Base-by-base conservation (phyloP, 2,888 invertebrate genomes). In the Drosophila prolongata region DNA sequence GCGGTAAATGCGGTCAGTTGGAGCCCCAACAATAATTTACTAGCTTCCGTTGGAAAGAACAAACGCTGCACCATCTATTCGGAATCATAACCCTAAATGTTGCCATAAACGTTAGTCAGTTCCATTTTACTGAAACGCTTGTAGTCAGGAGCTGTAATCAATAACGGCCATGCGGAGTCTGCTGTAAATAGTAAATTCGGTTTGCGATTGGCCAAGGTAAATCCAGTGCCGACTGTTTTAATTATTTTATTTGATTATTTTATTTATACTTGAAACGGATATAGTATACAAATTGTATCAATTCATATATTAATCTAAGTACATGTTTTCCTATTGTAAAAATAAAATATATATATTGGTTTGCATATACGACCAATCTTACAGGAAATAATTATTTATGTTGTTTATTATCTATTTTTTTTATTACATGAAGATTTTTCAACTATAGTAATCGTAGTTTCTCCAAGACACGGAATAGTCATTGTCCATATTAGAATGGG, bases 1-100 rank as follows among this genome's bases (percentile, higher is more conserved):
- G 95, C 97, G 44, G 97, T 98, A 68, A 96, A 96, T 69, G 97
- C 97, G 43, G 97, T 97, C 43, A 95, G 96, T 47, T 98, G 98
- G 97, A 96, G 97, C 91, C 96, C 97, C 6, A 96, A 95, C 90
- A 96, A 96, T 46, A 95, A 95, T 50, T 94, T 95, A 67, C 93
- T 98, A 60, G 96, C 96, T 56, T 96, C 96, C 44, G 97, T 97
- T 78, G 98, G 98, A 92, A 95, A 96, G 79, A 94, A 95, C 81
- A 97, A 96, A 92, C 95, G 95, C 79, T 96, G 96, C 61, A 93
- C 96, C 74, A 94, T 98, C 71, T 98, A 98, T 97, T 95, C 95
- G 44, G 96, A 96, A 89, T 93, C 92, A 85, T 91, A 91, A 88
- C 91, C 80, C 58, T 54, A 16, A 60, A 43, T 50, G 46, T 66